Percentiles rank a stretch among this genome's conserved stretches.
Evolutionary conservation across 2,888 invertebrate species (phyloP).

Genomic region (Conus canariensis): DNA sequence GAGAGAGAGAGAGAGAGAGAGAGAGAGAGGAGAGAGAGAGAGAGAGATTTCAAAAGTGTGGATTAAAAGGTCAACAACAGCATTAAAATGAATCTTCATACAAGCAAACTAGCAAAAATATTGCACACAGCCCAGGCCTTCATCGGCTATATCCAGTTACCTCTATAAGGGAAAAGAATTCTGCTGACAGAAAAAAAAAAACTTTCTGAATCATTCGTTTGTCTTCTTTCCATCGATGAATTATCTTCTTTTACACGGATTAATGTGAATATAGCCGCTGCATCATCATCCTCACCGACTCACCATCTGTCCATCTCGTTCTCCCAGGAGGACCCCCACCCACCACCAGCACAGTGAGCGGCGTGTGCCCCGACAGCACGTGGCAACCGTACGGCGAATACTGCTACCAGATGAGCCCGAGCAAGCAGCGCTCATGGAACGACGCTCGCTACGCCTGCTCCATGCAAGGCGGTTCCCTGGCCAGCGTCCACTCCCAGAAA

Average conservation of each 20-base stretch:
- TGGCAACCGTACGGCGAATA: conserved; percentile 54
- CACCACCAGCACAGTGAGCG: conserved; percentile 46
- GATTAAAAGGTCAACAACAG: too few species aligned
- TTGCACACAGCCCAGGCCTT: too few species aligned
- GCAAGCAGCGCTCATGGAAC: conserved; percentile 48
- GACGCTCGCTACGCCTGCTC: conserved; percentile 55
- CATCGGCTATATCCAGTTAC: too few species aligned
- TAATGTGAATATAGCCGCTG: background rate
- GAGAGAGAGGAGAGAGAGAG: too few species aligned
- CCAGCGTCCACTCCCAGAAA: conserved; percentile 49
- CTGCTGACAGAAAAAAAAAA: too few species aligned
- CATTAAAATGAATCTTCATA: too few species aligned
- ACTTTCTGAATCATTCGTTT: too few species aligned
- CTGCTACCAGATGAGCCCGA: conserved; percentile 51
- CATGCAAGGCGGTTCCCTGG: conserved; percentile 52
- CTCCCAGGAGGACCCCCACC: conserved; percentile 47
- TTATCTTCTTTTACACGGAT: background rate
- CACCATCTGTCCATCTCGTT: too few species aligned
- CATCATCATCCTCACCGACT: background rate
- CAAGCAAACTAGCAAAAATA: too few species aligned
- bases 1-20: too few species aligned
- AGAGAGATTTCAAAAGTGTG: too few species aligned
- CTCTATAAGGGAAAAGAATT: too few species aligned
- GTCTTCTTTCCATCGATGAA: background rate
- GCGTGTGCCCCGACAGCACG: conserved; percentile 51